Evolutionary conservation across 2,888 invertebrate genomes (phyloP), one percentile per base, ranked within the genome.

Genomic region (Mactromeris polynyma): DNA sequence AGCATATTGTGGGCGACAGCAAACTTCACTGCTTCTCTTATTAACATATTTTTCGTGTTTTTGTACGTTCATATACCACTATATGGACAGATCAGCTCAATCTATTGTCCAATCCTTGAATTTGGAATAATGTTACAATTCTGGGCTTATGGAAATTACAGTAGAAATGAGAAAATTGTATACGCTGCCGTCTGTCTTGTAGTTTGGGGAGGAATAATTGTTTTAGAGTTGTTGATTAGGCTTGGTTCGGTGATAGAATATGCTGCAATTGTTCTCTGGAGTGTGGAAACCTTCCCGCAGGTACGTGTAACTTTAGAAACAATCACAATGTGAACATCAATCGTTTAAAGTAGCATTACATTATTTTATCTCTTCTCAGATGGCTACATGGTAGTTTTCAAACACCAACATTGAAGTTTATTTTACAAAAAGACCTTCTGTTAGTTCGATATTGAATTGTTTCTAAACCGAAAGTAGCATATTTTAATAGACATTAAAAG

Each of bases 201-300:
- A 26, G 11, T 92, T 1, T 94, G 93, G 93, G 87, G 85, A 11
- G 73, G 84, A 17, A 83, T 94, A 31, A 87, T 94, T 11, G 82
- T 84, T 19, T 85, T 93, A 3, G 90, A 93, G 33, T 79, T 93
- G 46, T 42, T 91, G 31, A 54, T 89, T n/a, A 58, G 84, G 11
- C 31, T 89, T 40, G 89, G 90, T 46, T 80, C 81, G 14, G 81
- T 85, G 19, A 73, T 94, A 17, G 92, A 93, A 38, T 94, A 93
- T 86, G 85, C 92, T 4, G 93, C 94, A 26, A 94, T 94, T 42
- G 42, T 88, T 14, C 87, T 94, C 7, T 94, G 94, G 94, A 92
- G 93, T 77, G 84, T 94, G 26, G 93, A 94, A 81, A 92, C 93
- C 4, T 92, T 94, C 87, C 94, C 94, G 54, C 94, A 94, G 93